A percentile compares a stretch with the other conserved stretches of the same genome.
Evolutionary conservation across 2,113 vertebrate species (phyloP).

Genomic region (Cephalopholis sonnerati): DNA sequence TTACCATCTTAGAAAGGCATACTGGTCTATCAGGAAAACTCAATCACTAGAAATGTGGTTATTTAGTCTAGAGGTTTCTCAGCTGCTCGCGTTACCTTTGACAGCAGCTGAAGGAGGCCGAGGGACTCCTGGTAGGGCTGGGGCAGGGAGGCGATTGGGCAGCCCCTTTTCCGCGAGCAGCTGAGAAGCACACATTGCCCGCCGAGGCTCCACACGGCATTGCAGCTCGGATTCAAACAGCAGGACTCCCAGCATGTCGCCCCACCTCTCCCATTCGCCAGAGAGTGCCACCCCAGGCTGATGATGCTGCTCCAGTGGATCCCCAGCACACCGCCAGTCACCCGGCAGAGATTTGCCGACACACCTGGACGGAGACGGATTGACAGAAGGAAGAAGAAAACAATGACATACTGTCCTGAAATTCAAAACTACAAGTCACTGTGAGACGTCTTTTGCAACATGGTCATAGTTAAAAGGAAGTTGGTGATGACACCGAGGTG

Average conservation of each 20-base stretch:
- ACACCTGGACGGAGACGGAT: slow-evolving; percentile 55
- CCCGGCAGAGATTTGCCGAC: slow-evolving; percentile 77
- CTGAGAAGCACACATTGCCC: slow-evolving; percentile 82
- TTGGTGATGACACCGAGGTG: background rate
- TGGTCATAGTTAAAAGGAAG: background rate
- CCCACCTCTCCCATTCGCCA: slow-evolving; percentile 73
- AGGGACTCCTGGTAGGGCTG: slow-evolving; percentile 78
- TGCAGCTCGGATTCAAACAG: slow-evolving; percentile 81
- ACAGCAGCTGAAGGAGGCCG: slow-evolving; percentile 82
- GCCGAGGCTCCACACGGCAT: slow-evolving; percentile 83
- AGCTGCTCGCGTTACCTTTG: slow-evolving; percentile 59
- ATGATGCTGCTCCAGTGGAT: slow-evolving; percentile 83
- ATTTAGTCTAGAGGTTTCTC: background rate
- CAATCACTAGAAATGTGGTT: background rate
- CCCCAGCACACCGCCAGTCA: slow-evolving; percentile 83
- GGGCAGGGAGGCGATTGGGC: slow-evolving; percentile 74
- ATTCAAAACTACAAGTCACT: background rate
- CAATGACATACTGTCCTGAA: background rate
- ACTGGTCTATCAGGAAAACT: too few species aligned
- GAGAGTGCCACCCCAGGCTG: slow-evolving; percentile 81
- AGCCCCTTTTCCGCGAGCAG: slow-evolving; percentile 69
- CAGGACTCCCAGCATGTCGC: slow-evolving; percentile 84
- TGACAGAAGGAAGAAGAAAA: background rate
- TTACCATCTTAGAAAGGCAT: background rate
- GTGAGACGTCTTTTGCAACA: background rate